Evolutionary conservation across 2,113 vertebrate species (phyloP), one percentile per base, ranked within the genome.

Genomic region (Pomatostomus ruficeps): DNA sequence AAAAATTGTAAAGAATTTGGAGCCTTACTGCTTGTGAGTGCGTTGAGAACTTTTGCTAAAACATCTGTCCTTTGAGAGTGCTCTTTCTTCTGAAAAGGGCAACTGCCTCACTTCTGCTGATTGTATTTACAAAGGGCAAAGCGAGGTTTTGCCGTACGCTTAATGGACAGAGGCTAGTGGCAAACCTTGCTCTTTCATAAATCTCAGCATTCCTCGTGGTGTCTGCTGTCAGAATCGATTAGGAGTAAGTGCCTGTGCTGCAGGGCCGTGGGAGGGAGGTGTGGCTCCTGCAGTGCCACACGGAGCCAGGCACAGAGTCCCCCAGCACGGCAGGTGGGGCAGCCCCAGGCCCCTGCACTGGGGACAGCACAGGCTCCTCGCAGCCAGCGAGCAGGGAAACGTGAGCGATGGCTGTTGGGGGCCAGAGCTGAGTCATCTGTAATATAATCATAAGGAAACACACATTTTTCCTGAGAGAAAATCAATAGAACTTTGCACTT

Each of bases 401-500:
- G 1, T 10, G 40, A 88, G 71, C 12, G 55, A 85, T 77, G 82
- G 82, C 82, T 93, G 36, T 2, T 63, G 51, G 76, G 75, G 82
- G 57, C 94, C 85, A 67, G 75, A 90, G 79, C 94, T 74, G 90
- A 93, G 82, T 83, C 78, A 92, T 91, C 94, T 76, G 23, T 96
- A 95, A 95, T 75, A 72, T 21, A 95, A 92, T 92, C 91, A 91
- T 87, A 91, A 88, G 86, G 91, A 93, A 96, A 95, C 85, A 80
- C 87, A 79, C 78, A 74, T 94, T 96, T 83, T 93, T 95, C 75
- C 85, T 96, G 93, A 97, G 88, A 93, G 68, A 88, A 96, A 96
- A 97, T 97, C 91, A 72, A 96, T 95, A 83, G 89, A 96, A 95
- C 95, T 94, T 96, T 95, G 95, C 94, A 94, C 91, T 95, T 96